phyloP scores from a whole-genome alignment of 1,140 invertebrate genomes.

The Zaprionus inermis region DNA sequence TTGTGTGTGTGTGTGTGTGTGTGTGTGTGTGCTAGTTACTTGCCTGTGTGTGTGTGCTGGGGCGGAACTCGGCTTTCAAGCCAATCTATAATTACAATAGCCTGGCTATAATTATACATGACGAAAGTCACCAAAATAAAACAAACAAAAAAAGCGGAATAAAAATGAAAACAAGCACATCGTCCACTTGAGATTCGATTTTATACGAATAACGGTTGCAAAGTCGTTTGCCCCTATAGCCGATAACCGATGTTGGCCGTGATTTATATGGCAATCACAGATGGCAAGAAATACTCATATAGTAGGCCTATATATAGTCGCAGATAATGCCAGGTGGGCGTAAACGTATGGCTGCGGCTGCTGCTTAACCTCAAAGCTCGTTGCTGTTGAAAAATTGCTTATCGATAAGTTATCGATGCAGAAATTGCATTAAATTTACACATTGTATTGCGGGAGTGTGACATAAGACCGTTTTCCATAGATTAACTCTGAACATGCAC shows the following conservation, averaged over 20 bases:
- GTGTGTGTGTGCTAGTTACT: slow-evolving; percentile 38
- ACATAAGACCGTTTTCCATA: neutral
- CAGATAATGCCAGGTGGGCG: slow-evolving; percentile 31
- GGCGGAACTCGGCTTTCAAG: slow-evolving; percentile 25
- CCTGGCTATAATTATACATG: slow-evolving; percentile 77
- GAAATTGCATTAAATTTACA: neutral
- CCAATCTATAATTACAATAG: slow-evolving; percentile 76
- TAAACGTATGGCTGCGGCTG: neutral
- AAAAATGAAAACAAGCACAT: slow-evolving; percentile 8
- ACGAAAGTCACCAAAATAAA: slow-evolving; percentile 55
- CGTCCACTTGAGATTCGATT: slow-evolving; percentile 39
- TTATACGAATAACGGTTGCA: slow-evolving; percentile 23
- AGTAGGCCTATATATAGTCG: slow-evolving; percentile 37
- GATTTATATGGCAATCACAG: slow-evolving; percentile 51
- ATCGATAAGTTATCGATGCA: slow-evolving; percentile 20
- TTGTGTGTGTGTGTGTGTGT: slow-evolving; percentile 15
- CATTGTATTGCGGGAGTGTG: neutral
- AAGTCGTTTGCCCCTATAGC: slow-evolving; percentile 28
- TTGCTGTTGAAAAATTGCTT: neutral
- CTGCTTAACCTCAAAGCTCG: slow-evolving; percentile 16
- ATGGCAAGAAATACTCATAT: slow-evolving; percentile 35
- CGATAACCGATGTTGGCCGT: slow-evolving; percentile 38
- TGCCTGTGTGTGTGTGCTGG: slow-evolving; percentile 11
- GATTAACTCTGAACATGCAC: neutral
- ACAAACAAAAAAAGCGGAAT: slow-evolving; percentile 3